Evolutionary conservation across 2,113 vertebrate species (phyloP).

Genomic region (Poicephalus gulielmi): DNA sequence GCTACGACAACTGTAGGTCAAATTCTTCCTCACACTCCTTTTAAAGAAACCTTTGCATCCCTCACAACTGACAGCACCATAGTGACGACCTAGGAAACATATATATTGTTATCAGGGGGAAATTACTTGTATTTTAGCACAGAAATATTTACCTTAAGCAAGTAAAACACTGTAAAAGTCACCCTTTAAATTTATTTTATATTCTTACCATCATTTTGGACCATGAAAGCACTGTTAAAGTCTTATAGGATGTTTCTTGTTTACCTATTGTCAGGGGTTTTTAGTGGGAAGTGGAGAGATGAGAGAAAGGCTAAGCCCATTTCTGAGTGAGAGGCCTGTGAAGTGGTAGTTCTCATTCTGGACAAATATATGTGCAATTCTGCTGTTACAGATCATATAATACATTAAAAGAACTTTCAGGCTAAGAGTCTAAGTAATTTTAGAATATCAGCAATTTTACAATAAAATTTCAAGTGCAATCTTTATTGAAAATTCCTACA

Average conservation of each 20-base stretch:
- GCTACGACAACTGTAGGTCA: conserved; percentile 98
- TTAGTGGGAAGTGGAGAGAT: neutral
- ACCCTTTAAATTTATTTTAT: neutral
- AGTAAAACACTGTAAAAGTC: neutral
- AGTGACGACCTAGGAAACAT: conserved; percentile 88
- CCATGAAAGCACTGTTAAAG: neutral
- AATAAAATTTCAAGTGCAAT: neutral
- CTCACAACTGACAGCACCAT: conserved; percentile 97
- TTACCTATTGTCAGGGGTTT: neutral
- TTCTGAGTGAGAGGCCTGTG: neutral
- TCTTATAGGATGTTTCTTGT: neutral
- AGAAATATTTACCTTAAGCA: neutral
- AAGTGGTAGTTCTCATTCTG: neutral
- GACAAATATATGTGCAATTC: neutral
- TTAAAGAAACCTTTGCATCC: conserved; percentile 99
- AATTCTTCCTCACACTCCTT: conserved; percentile 94
- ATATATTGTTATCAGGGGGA: neutral
- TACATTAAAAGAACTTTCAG: neutral
- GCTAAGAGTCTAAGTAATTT: neutral
- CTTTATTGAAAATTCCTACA: neutral
- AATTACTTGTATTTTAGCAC: neutral
- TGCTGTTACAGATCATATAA: neutral
- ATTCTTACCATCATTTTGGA: neutral
- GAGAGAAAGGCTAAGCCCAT: neutral
- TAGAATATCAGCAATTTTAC: neutral